A percentile compares a stretch with the other conserved stretches of the same genome.
Evolutionary conservation across 2,888 invertebrate genomes (phyloP).

Genomic region (Lasioglossum morio): DNA sequence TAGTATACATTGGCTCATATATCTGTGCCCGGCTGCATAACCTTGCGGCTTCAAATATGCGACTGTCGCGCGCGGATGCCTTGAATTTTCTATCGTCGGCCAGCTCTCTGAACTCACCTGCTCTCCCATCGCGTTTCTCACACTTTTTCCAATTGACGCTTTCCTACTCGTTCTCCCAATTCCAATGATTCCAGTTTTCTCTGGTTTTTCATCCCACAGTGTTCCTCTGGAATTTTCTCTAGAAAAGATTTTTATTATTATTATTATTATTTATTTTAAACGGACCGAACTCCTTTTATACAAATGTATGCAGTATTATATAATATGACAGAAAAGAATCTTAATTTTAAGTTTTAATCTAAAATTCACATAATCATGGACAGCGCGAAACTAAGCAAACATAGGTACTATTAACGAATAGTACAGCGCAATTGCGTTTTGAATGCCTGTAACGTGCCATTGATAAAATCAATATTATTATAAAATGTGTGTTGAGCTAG

Average conservation of each 20-base stretch:
- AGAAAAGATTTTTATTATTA: neutral
- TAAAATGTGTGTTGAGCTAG: too few species aligned
- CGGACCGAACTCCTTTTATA: too few species aligned
- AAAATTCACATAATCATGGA: too few species aligned
- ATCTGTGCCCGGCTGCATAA: slow-evolving; percentile 30
- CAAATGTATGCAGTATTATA: too few species aligned
- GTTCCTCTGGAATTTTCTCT: neutral
- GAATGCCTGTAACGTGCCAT: too few species aligned
- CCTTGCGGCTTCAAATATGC: slow-evolving; percentile 34
- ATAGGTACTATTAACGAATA: too few species aligned
- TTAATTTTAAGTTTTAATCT: too few species aligned
- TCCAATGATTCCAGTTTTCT: neutral
- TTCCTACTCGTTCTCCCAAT: neutral
- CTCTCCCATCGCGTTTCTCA: neutral
- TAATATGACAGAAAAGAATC: too few species aligned
- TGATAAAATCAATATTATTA: too few species aligned
- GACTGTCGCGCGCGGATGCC: neutral
- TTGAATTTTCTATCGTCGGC: slow-evolving; percentile 10
- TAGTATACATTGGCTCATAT: slow-evolving; percentile 64
- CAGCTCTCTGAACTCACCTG: neutral
- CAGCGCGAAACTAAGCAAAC: too few species aligned
- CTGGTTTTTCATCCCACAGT: neutral
- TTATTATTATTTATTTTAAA: too few species aligned
- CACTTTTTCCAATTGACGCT: neutral
- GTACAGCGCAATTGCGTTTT: too few species aligned